Evolutionary conservation across 1,140 invertebrate genomes (phyloP).

Genomic region (Leptestheria dahalacensis): DNA sequence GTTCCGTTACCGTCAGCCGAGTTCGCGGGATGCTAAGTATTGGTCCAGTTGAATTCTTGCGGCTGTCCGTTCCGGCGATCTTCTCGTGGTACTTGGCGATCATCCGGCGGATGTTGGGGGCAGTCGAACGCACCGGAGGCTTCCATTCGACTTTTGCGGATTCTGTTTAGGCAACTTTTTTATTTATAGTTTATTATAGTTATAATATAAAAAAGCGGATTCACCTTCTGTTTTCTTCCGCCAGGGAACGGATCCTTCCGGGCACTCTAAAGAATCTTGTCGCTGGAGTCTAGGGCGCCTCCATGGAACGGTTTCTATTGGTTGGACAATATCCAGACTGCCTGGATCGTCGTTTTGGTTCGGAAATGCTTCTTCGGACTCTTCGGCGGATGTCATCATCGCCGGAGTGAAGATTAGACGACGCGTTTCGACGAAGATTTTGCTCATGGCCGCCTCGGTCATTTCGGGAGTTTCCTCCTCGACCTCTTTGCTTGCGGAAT

Average conservation of each 20-base stretch:
- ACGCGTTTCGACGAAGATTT: slow-evolving; percentile 1
- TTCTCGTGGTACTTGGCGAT: slow-evolving; percentile 46
- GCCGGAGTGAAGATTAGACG: background rate
- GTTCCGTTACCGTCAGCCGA: slow-evolving; percentile 37
- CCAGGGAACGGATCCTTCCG: slow-evolving; percentile 5
- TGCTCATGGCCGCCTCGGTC: background rate
- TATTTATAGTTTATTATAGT: background rate
- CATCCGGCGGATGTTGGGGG: slow-evolving; percentile 47
- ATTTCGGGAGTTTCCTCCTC: background rate
- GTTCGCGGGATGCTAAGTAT: slow-evolving; percentile 31
- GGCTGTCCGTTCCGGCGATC: slow-evolving; percentile 31
- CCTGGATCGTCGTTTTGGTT: background rate
- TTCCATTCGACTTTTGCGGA: slow-evolving; percentile 18
- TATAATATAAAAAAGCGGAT: too few species aligned
- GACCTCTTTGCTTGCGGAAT: too few species aligned
- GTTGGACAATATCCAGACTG: background rate
- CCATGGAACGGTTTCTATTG: background rate
- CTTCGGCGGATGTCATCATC: background rate
- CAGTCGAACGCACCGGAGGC: slow-evolving; percentile 34
- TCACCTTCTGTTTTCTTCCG: slow-evolving; percentile 1
- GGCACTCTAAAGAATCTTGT: background rate
- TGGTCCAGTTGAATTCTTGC: slow-evolving; percentile 33
- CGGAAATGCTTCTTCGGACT: background rate
- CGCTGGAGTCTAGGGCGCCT: background rate
- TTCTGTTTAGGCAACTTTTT: background rate